Evolutionary conservation across 2,113 vertebrate genomes (phyloP).

Genomic region (Leuciscus idus): DNA sequence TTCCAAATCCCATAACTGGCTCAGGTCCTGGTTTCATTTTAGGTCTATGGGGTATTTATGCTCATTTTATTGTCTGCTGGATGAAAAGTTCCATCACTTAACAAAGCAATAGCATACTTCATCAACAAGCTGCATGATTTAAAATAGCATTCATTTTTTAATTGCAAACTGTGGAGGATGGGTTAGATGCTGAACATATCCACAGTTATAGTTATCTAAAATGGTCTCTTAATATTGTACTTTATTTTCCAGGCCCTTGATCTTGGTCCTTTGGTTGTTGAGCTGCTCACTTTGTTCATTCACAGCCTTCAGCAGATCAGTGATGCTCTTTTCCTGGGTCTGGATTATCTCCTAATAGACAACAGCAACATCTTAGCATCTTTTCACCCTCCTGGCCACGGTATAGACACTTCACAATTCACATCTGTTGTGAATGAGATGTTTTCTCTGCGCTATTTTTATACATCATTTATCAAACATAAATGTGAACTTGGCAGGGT

Average conservation of each 20-base stretch:
- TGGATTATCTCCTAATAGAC: conserved; percentile 70
- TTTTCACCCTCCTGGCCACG: not conserved
- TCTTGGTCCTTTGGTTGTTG: conserved; percentile 70
- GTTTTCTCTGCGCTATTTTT: not conserved
- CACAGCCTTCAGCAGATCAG: conserved; percentile 70
- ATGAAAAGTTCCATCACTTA: not conserved
- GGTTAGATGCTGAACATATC: no score
- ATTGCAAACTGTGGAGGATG: no score
- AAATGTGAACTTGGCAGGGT: not conserved
- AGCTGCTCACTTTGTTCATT: conserved; percentile 74
- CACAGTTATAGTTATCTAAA: no score
- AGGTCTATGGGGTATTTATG: not conserved
- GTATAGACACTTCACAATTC: not conserved
- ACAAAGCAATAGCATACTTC: not conserved
- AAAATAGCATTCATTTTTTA: not conserved
- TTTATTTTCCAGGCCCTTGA: conserved; percentile 74
- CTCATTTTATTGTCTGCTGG: not conserved
- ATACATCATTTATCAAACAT: not conserved
- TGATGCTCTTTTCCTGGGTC: conserved; percentile 72
- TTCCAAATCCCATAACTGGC: not conserved
- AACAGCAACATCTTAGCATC: not conserved
- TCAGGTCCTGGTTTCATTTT: not conserved
- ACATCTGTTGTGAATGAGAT: not conserved
- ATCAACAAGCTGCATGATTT: not conserved
- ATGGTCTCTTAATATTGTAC: conserved; percentile 52